phyloP scores from a whole-genome alignment of 1,140 invertebrate genomes.

The Drosophila pallidifrons region DNA sequence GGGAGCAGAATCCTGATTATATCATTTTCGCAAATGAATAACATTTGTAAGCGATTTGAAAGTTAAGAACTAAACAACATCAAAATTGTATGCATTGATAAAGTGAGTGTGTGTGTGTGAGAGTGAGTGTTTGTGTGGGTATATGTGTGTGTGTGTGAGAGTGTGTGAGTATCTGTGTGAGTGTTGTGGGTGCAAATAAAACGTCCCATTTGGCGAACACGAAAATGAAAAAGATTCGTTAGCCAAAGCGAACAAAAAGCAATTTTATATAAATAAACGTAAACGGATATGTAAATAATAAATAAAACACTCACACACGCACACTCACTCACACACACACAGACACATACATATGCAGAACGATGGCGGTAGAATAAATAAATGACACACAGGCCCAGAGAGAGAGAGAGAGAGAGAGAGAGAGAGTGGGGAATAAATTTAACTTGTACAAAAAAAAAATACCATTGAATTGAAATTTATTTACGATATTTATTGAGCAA shows the following conservation, averaged over 20 bases:
- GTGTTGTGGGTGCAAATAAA: slow-evolving; percentile 18
- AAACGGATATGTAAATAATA: slow-evolving; percentile 67
- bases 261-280: slow-evolving; percentile 60
- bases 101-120: background rate
- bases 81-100: slow-evolving; percentile 1
- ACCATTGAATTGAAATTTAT: slow-evolving; percentile 58
- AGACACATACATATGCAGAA: background rate
- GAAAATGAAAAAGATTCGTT: slow-evolving; percentile 46
- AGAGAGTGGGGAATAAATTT: slow-evolving; percentile 20
- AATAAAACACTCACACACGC: slow-evolving; percentile 46
- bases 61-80: slow-evolving; percentile 14
- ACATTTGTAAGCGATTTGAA: slow-evolving; percentile 13
- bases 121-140: background rate
- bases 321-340: slow-evolving; percentile 2
- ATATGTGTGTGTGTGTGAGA: background rate
- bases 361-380: slow-evolving; percentile 40
- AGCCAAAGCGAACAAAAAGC: slow-evolving; percentile 45
- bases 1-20: background rate
- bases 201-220: slow-evolving; percentile 43
- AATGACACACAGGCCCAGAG: slow-evolving; percentile 34
- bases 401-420: background rate
- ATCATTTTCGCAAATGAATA: slow-evolving; percentile 11
- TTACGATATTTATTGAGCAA: slow-evolving; percentile 57
- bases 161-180: slow-evolving; percentile 5
- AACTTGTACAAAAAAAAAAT: slow-evolving; percentile 35